Percentiles rank a stretch among this genome's conserved stretches.
Evolutionary conservation across 2,113 vertebrate genomes (phyloP).

Genomic region (Polyodon spathula): DNA sequence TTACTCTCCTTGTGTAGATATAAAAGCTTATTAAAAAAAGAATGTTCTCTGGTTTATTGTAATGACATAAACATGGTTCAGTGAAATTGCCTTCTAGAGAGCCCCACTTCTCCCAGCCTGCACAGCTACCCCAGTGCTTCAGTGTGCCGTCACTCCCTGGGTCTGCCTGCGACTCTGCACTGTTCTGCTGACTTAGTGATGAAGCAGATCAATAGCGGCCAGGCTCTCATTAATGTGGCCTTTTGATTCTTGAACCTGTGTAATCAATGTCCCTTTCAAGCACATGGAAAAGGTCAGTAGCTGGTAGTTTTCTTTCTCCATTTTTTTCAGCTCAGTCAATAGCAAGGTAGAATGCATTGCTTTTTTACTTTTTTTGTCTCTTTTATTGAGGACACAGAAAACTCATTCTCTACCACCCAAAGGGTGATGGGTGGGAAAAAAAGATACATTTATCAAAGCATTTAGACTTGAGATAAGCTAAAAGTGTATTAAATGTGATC

Average conservation of each 20-base stretch:
- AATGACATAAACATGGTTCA: background rate
- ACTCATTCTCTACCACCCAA: background rate
- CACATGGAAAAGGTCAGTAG: conserved; percentile 22
- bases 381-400: conserved; percentile 3
- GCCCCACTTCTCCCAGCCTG: background rate
- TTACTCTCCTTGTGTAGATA: too few relatives aligned
- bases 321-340: conserved; percentile 1
- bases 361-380: background rate
- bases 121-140: background rate
- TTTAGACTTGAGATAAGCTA: too few relatives aligned
- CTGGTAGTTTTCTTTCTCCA: conserved; percentile 17
- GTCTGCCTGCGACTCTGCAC: background rate
- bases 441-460: too few relatives aligned
- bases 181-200: conserved; percentile 26
- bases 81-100: background rate
- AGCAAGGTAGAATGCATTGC: background rate
- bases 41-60: too few relatives aligned
- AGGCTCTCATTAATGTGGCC: conserved; percentile 38
- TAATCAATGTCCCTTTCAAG: conserved; percentile 33
- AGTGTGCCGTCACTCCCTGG: background rate
- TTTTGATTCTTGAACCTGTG: conserved; percentile 41
- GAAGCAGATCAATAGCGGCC: conserved; percentile 28
- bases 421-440: background rate
- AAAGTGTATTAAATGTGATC: too few relatives aligned
- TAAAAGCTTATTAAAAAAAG: too few relatives aligned